A percentile compares a stretch with the other conserved stretches of the same genome.
Conservation (phyloP, 2,113 vertebrate genomes). For the Toxotes chatareus region DNA sequence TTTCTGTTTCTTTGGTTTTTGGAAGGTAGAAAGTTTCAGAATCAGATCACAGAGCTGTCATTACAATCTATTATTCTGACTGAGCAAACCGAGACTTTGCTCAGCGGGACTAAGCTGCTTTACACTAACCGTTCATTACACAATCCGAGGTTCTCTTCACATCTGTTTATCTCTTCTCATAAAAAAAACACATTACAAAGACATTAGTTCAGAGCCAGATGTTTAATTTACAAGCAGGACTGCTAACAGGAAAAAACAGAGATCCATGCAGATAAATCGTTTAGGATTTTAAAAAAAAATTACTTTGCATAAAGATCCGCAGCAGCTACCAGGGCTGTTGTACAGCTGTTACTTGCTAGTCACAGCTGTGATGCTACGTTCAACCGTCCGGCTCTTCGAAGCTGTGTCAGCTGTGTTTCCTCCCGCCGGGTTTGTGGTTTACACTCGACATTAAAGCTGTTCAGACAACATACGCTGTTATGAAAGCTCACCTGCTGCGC, state of each 20-base stretch:
- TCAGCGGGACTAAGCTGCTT: not conserved
- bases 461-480: no score
- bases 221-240: no score
- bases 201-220: not conserved
- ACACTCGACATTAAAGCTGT: not conserved
- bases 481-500: not conserved
- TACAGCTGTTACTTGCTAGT: conserved; percentile 44
- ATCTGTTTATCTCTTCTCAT: not conserved
- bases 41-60: no score
- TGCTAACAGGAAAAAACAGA: not conserved
- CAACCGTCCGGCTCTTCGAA: not conserved
- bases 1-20: no score
- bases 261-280: not conserved
- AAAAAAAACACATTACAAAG: not conserved
- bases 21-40: no score
- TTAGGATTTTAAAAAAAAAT: not conserved
- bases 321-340: not conserved
- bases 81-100: not conserved
- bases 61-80: not conserved
- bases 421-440: accelerated
- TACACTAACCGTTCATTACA: not conserved
- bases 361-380: conserved; percentile 24
- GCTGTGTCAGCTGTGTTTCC: not conserved
- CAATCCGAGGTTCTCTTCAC: not conserved
- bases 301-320: not conserved